Evolutionary conservation across 2,113 vertebrate genomes (phyloP).

Genomic region (Eptatretus burgeri): DNA sequence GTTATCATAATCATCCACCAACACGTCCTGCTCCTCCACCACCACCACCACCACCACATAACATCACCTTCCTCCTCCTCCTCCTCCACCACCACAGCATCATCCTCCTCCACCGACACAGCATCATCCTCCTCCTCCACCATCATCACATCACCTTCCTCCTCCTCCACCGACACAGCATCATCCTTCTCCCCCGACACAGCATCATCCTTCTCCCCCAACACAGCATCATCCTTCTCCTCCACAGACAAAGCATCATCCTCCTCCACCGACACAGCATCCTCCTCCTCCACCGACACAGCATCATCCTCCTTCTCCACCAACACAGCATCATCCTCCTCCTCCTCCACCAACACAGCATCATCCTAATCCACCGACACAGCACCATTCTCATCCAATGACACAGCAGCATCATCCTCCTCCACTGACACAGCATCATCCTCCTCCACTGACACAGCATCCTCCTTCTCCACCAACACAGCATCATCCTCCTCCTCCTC

Average conservation of each 20-base stretch:
- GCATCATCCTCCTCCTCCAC: neutral
- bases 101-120: neutral
- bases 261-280: neutral
- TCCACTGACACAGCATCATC: neutral
- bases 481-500: neutral
- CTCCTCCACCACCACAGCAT: neutral
- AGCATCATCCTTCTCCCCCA: neutral
- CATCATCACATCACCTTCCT: neutral
- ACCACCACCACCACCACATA: neutral
- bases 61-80: neutral
- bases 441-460: neutral
- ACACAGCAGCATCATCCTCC: neutral
- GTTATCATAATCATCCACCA: neutral
- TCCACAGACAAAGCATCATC: neutral
- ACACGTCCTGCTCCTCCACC: neutral
- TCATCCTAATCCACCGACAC: neutral
- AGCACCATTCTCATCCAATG: too few relatives aligned
- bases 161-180: neutral
- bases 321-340: neutral
- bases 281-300: neutral
- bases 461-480: neutral
- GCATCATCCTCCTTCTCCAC: neutral
- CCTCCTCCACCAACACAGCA: neutral
- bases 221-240: neutral
- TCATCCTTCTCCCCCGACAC: neutral